Evolutionary conservation across 2,113 vertebrate genomes (phyloP).

Genomic region (Spilogale gracilis): DNA sequence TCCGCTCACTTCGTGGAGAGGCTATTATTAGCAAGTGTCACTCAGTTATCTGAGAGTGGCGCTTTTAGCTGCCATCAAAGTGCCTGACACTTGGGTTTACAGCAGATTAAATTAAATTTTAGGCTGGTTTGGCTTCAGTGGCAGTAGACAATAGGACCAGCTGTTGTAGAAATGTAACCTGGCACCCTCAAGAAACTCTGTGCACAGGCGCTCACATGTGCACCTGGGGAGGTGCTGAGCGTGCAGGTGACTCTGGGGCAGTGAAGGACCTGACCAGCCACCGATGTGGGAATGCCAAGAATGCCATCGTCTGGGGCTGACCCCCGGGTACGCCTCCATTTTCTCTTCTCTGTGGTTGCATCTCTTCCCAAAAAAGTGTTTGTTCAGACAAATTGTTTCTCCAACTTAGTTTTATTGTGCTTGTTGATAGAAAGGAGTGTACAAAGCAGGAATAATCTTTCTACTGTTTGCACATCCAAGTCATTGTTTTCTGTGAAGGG

Average conservation of each 20-base stretch:
- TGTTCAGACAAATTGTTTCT: constrained; percentile 54
- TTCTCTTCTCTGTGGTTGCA: neutral
- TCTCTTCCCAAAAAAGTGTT: neutral
- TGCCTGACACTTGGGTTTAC: constrained; percentile 93
- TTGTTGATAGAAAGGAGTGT: constrained; percentile 13
- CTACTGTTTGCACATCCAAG: neutral
- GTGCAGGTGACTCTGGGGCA: constrained; percentile 12
- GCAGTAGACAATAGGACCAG: constrained; percentile 94
- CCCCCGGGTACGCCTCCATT: rapidly evolving
- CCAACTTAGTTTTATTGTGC: constrained; percentile 40
- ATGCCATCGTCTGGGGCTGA: neutral
- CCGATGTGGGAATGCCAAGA: neutral
- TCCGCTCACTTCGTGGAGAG: constrained; percentile 84
- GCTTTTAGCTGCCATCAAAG: constrained; percentile 94
- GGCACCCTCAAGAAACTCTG: constrained; percentile 78
- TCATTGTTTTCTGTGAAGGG: neutral
- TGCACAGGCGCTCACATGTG: neutral
- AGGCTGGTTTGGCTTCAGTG: constrained; percentile 92
- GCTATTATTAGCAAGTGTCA: constrained; percentile 95
- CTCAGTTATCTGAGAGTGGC: constrained; percentile 93
- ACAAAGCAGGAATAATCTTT: neutral
- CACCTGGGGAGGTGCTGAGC: constrained; percentile 20
- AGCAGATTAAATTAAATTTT: constrained; percentile 97
- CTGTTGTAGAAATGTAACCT: constrained; percentile 93
- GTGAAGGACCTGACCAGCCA: constrained; percentile 33